phyloP scores from a whole-genome alignment of 64 coral and sea anemone genomes.

The Montipora cactus region DNA sequence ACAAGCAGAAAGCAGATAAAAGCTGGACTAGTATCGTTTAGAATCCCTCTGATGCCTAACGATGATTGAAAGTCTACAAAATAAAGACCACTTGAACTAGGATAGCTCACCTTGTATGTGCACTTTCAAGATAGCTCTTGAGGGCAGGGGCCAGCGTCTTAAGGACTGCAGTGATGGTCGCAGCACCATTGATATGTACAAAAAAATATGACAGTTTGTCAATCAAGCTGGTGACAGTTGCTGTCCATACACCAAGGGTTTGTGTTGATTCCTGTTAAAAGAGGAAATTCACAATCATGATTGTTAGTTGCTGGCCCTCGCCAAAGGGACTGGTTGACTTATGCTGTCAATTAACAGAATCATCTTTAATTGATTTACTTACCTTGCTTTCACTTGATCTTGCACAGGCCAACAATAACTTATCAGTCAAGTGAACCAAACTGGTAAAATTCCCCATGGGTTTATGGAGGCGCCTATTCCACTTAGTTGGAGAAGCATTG shows the following conservation, averaged over 20 bases:
- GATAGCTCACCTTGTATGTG: slow-evolving; percentile 69
- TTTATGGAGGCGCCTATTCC: slow-evolving; percentile 42
- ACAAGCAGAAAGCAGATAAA: too few species aligned
- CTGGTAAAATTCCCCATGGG: slow-evolving; percentile 89
- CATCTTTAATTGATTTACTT: neutral
- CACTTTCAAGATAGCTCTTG: slow-evolving; percentile 30
- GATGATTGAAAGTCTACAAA: neutral
- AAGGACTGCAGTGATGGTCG: slow-evolving; percentile 56
- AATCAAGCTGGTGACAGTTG: slow-evolving; percentile 60
- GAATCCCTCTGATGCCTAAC: neutral
- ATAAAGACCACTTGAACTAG: neutral
- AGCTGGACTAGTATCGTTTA: too few species aligned
- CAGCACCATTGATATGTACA: slow-evolving; percentile 75
- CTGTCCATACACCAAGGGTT: slow-evolving; percentile 55
- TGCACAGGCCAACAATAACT: slow-evolving; percentile 63
- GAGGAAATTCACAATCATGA: too few species aligned
- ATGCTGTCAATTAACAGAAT: too few species aligned
- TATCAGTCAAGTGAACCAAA: slow-evolving; percentile 65
- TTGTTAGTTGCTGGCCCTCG: too few species aligned
- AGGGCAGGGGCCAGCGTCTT: slow-evolving; percentile 52
- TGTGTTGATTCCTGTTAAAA: slow-evolving; percentile 41
- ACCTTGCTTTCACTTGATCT: slow-evolving; percentile 74
- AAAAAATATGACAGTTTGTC: slow-evolving; percentile 81
- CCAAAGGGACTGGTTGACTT: too few species aligned
- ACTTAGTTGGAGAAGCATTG: slow-evolving; percentile 71